Evolutionary conservation across 1,140 invertebrate species (phyloP), one percentile per base, ranked within the genome.

Genomic region (Limonius californicus): DNA sequence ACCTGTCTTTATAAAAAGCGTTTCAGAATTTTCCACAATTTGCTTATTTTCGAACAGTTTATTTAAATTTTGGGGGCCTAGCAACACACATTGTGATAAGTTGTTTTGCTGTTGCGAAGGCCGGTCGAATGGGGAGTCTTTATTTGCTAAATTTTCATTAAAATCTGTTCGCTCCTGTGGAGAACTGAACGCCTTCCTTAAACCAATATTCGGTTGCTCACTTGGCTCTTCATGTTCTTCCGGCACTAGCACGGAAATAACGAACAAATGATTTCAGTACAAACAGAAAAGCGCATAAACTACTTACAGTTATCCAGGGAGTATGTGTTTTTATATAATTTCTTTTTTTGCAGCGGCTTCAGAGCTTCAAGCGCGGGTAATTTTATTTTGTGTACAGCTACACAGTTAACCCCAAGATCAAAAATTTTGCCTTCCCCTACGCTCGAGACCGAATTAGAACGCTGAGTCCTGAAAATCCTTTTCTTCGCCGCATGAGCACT

Each of bases 1-100:
- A 73, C 71, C 70, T 70, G 69, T 69, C 65, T 70, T 68, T 47
- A 63, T 60, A 66, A 77, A 77, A 12, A 76, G 68, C 14, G 69
- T 74, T 64, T 71, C 71, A 14, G 74, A 75, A 67, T 72, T 60
- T 68, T 74, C 68, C 18, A 76, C 67, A 53, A 77, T 77, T 23
- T 75, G 69, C 63, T 70, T 69, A 57, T 76, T 75, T 61, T 74
- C 74, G 59, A 77, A 77, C 11, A 77, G 72, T 67, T 74, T 75
- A 47, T 72, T 70, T 45, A 77, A 61, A 62, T 77, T 77, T 63
- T 74, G 73, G 6, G 74, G 74, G 21, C 71, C 74, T 14, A 77
- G 62, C 4, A 76, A 67, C 1, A 77, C 61, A 57, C 71, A 73
- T 65, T 75, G 64, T 3, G 75, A 73, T 9, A 75, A 56, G 23